A percentile compares a stretch with the other conserved stretches of the same genome.
phyloP scores from a whole-genome alignment of 2,888 invertebrate genomes.

The Griposia aprilina region DNA sequence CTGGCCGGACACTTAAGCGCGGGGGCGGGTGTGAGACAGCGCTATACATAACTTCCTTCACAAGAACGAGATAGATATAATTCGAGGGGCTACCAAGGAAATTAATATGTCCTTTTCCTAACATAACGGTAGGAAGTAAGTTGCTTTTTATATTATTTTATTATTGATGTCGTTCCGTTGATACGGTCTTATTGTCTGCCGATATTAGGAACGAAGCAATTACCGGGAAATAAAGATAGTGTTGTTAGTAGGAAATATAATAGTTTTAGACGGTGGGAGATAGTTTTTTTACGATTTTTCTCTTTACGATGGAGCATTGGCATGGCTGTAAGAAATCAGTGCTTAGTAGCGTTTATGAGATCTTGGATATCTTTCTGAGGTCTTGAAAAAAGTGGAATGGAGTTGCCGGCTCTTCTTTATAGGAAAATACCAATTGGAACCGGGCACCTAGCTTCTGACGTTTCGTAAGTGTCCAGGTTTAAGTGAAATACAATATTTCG shows the following conservation, averaged over 20 bases:
- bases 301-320: background rate
- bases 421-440: background rate
- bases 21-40: constrained; percentile 81
- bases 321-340: background rate
- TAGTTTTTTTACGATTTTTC: constrained; percentile 9
- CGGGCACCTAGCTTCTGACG: background rate
- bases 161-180: constrained; percentile 81
- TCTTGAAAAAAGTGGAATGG: background rate
- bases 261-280: constrained; percentile 22
- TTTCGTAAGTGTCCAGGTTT: too few species aligned
- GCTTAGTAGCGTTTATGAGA: background rate
- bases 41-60: constrained; percentile 57
- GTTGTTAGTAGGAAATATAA: constrained; percentile 22
- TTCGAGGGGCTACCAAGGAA: constrained; percentile 79
- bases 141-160: constrained; percentile 85
- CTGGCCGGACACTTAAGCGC: constrained; percentile 88
- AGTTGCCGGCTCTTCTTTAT: background rate
- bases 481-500: too few species aligned
- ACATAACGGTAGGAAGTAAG: constrained; percentile 79
- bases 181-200: constrained; percentile 54
- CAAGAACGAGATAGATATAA: constrained; percentile 75
- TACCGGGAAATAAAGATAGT: constrained; percentile 64
- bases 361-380: background rate
- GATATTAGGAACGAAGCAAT: constrained; percentile 64
- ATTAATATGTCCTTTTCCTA: constrained; percentile 90